These are phyloP conservation scores for Nematolebias whitei DNA, from an alignment of 2,113 vertebrate species.

Conservation along the genomic window DNA sequence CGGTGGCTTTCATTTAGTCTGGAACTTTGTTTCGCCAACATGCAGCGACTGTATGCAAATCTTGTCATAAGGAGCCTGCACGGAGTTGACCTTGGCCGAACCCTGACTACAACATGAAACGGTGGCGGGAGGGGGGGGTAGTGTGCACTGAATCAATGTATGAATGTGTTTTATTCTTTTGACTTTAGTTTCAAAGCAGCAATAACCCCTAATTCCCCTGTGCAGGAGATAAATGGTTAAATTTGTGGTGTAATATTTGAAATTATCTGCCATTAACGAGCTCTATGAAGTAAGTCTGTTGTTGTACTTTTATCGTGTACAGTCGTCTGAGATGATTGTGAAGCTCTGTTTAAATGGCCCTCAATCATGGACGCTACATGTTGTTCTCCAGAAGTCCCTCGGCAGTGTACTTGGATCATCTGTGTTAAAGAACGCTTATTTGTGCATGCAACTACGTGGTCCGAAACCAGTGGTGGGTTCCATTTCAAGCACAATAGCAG, in stretches of 20 bases:
- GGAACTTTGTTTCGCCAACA: constrained; percentile 43
- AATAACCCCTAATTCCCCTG: constrained; percentile 77
- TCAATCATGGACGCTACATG: constrained; percentile 56
- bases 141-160: constrained; percentile 51
- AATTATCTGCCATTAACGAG: constrained; percentile 62
- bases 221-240: constrained; percentile 62
- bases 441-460: constrained; percentile 61
- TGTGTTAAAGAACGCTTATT: constrained; percentile 40
- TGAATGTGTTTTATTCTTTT: constrained; percentile 58
- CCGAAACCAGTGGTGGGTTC: constrained; percentile 53
- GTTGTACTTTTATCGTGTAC: constrained; percentile 71
- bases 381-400: constrained; percentile 58
- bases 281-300: constrained; percentile 64
- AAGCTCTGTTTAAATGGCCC: constrained; percentile 70
- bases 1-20: constrained; percentile 36
- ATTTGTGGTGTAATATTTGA: constrained; percentile 66
- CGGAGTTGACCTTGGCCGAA: constrained; percentile 44
- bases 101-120: constrained; percentile 43
- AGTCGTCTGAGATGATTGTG: constrained; percentile 72
- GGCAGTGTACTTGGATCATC: constrained; percentile 49
- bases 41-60: constrained; percentile 73
- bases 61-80: constrained; percentile 53
- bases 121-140: constrained; percentile 44
- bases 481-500: constrained; percentile 78
- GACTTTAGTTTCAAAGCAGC: constrained; percentile 74